Conservation (phyloP, 2,797 vertebrate species). For the Cirrhinus molitorella region DNA sequence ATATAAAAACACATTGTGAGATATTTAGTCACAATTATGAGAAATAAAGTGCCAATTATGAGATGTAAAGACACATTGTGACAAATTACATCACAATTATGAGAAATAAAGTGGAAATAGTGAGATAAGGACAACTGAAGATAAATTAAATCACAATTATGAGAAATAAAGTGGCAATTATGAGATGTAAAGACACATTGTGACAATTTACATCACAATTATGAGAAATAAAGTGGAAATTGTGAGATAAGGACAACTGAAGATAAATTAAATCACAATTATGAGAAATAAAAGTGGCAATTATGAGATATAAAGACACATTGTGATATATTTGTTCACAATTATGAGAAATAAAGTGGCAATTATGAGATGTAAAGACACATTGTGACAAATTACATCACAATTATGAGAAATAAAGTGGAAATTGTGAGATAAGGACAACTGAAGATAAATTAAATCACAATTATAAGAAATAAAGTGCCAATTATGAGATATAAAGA, state of each 20-base stretch:
- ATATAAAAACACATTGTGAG: background rate
- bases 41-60: background rate
- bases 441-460: background rate
- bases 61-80: too few species aligned
- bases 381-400: too few species aligned
- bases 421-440: background rate
- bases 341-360: too few species aligned
- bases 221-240: background rate
- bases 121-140: too few species aligned
- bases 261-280: background rate
- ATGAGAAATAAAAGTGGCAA: background rate
- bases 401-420: background rate
- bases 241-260: background rate
- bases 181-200: background rate
- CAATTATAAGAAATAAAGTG: background rate
- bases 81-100: background rate
- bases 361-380: background rate
- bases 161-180: too few species aligned
- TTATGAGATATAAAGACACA: background rate
- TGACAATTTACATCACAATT: background rate
- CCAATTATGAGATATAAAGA: background rate
- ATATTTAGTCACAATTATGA: background rate
- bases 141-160: too few species aligned
- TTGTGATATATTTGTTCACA: too few species aligned
- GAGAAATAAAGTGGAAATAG: background rate